phyloP scores from a whole-genome alignment of 2,888 invertebrate species.

The Agriopis aurantiaria region DNA sequence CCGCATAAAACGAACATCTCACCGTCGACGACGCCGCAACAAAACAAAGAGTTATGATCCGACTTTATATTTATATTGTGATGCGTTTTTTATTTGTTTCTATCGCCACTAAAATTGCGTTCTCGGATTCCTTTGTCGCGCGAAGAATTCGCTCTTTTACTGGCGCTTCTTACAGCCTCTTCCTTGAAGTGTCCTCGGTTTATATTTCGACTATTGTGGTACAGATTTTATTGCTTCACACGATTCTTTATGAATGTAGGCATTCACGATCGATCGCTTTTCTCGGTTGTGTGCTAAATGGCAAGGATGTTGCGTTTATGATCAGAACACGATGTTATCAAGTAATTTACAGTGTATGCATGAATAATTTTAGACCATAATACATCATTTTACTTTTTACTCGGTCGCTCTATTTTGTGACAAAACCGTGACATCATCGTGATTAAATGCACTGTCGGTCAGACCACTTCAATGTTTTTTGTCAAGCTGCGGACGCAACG shows the following conservation, averaged over 20 bases:
- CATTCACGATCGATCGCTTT: slow-evolving; percentile 26
- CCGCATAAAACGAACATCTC: slow-evolving; percentile 68
- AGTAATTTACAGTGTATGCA: slow-evolving; percentile 7
- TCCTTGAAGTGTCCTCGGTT: slow-evolving; percentile 60
- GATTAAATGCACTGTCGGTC: background rate
- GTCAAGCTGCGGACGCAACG: background rate
- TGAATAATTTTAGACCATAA: background rate
- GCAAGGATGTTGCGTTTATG: slow-evolving; percentile 23
- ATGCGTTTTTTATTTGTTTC: slow-evolving; percentile 76
- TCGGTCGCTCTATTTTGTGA: slow-evolving; percentile 1
- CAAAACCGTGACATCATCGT: background rate
- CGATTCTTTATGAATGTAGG: slow-evolving; percentile 26
- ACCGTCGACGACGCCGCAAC: slow-evolving; percentile 56
- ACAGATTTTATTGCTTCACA: slow-evolving; percentile 55
- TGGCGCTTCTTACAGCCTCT: slow-evolving; percentile 46
- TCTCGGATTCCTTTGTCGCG: slow-evolving; percentile 64
- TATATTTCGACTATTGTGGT: slow-evolving; percentile 52
- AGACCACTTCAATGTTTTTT: background rate
- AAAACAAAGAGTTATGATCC: slow-evolving; percentile 82
- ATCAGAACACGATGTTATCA: slow-evolving; percentile 20
- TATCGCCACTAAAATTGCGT: slow-evolving; percentile 73
- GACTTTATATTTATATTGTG: slow-evolving; percentile 61
- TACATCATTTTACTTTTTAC: background rate
- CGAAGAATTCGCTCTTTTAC: slow-evolving; percentile 52
- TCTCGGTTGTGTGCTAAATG: slow-evolving; percentile 31